Conservation (phyloP, 2,797 vertebrate genomes). For the Schizopygopsis pylzovi region DNA sequence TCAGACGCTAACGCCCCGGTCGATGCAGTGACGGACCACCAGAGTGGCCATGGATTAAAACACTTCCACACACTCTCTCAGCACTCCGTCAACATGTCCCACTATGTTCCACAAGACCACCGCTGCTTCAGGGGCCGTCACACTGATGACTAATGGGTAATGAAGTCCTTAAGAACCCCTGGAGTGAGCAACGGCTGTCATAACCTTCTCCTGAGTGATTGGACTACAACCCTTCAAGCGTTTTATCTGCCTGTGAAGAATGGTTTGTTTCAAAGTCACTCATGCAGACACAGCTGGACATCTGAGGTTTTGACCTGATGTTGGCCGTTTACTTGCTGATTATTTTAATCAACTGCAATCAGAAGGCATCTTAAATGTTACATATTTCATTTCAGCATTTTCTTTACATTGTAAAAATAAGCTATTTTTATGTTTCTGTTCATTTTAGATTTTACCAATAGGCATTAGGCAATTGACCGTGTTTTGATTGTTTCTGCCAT, state of each 20-base stretch:
- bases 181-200: conserved; percentile 50
- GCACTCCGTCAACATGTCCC: conserved; percentile 58
- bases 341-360: conserved; percentile 36
- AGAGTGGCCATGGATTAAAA: conserved; percentile 59
- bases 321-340: conserved; percentile 38
- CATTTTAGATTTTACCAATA: too few species aligned
- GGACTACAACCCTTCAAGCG: conserved; percentile 43
- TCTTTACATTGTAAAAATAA: not conserved
- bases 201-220: conserved; percentile 49
- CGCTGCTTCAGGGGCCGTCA: conserved; percentile 55
- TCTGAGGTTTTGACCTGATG: conserved; percentile 42
- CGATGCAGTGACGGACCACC: conserved; percentile 56
- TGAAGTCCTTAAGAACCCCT: conserved; percentile 60
- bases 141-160: conserved; percentile 61
- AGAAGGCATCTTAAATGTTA: not conserved
- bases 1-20: conserved; percentile 56
- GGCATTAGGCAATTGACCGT: too few species aligned
- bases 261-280: conserved; percentile 47
- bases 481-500: too few species aligned
- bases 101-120: conserved; percentile 58
- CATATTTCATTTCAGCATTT: not conserved
- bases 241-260: conserved; percentile 46
- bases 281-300: conserved; percentile 51
- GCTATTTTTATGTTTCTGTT: too few species aligned
- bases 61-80: conserved; percentile 61